Percentiles rank a stretch among this genome's conserved stretches.
phyloP scores from a whole-genome alignment of 1,140 invertebrate genomes.

The Drosophila repletoides region DNA sequence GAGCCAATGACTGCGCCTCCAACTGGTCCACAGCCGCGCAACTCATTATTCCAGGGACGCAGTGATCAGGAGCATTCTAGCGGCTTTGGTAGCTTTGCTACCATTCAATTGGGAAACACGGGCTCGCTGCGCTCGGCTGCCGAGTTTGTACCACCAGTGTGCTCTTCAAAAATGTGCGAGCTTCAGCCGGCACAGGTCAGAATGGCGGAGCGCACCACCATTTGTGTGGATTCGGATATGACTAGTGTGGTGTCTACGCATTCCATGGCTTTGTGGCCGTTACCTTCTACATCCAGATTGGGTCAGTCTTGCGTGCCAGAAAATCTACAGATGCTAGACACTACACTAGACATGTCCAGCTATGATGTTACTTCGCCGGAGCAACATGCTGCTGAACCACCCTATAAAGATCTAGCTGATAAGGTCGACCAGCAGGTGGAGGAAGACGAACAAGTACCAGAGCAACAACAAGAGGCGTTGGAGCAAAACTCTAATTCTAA shows the following conservation, averaged over 20 bases:
- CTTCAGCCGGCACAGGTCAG: conserved; percentile 15
- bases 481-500: not conserved
- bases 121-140: conserved; percentile 24
- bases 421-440: not conserved
- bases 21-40: conserved; percentile 56
- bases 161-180: conserved; percentile 69
- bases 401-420: not conserved
- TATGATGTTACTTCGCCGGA: conserved; percentile 56
- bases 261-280: conserved; percentile 20
- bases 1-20: conserved; percentile 4
- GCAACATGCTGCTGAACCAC: not conserved
- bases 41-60: conserved; percentile 26
- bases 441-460: not conserved
- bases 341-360: conserved; percentile 70
- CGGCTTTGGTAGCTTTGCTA: conserved; percentile 59
- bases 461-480: not conserved
- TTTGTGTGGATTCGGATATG: conserved; percentile 52
- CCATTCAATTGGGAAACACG: conserved; percentile 16
- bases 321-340: conserved; percentile 52
- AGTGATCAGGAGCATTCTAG: conserved; percentile 50
- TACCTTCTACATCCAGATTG: not conserved
- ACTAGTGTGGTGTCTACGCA: not conserved
- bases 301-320: not conserved
- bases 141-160: conserved; percentile 59
- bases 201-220: conserved; percentile 69